Conservation (phyloP, 2,888 invertebrate genomes). For the Poecilobothrus nobilitatus region DNA sequence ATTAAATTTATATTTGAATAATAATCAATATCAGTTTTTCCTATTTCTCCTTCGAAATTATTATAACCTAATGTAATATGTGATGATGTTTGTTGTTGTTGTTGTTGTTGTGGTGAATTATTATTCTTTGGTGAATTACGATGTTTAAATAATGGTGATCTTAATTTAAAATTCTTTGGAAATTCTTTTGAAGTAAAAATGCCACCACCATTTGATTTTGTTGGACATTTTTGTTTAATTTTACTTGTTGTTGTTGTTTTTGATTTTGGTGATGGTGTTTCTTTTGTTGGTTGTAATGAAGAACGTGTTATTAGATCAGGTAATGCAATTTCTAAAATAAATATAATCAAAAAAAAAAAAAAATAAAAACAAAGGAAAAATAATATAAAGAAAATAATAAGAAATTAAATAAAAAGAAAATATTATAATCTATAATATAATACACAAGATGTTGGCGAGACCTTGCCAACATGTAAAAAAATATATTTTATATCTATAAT, state of each 20-base stretch:
- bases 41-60: slow-evolving; percentile 21
- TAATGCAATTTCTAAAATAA: slow-evolving; percentile 26
- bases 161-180: slow-evolving; percentile 13
- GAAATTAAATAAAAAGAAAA: slow-evolving; percentile 9
- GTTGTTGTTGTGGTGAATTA: slow-evolving; percentile 9
- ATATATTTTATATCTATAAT: too few species aligned
- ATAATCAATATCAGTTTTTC: slow-evolving; percentile 20
- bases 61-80: slow-evolving; percentile 20
- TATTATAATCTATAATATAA: neutral
- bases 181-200: neutral
- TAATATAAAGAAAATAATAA: slow-evolving; percentile 18
- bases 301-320: slow-evolving; percentile 26
- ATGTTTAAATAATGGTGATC: slow-evolving; percentile 19
- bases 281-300: slow-evolving; percentile 18
- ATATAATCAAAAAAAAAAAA: slow-evolving; percentile 25
- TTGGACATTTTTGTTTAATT: neutral
- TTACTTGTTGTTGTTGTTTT: slow-evolving; percentile 13
- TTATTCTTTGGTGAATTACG: neutral
- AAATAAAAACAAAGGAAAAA: slow-evolving; percentile 23
- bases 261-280: slow-evolving; percentile 14
- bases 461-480: too few species aligned
- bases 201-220: neutral
- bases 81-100: slow-evolving; percentile 19
- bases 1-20: slow-evolving; percentile 20
- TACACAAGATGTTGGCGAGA: too few species aligned